Conservation (phyloP, 2,797 vertebrate species). For the Delichon dasypus region DNA sequence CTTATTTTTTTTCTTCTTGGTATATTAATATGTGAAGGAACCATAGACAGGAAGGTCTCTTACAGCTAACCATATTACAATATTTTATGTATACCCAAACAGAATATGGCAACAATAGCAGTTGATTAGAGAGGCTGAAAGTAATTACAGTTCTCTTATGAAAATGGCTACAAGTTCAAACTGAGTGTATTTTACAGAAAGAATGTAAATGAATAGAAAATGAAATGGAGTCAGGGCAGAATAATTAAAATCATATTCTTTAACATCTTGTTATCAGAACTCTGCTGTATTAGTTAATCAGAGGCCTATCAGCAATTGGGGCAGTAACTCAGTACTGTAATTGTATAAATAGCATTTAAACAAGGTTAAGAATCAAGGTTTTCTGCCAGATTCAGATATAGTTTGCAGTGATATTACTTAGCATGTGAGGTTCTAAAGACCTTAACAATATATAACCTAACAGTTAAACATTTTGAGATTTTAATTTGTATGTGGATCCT, state of each 20-base stretch:
- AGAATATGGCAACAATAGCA: background rate
- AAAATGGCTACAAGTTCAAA: background rate
- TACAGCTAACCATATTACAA: background rate
- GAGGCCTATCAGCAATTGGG: background rate
- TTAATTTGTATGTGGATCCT: background rate
- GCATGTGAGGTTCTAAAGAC: background rate
- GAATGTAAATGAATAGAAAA: background rate
- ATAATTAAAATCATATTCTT: background rate
- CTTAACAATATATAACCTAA: background rate
- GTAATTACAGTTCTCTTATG: background rate
- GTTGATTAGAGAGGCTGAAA: background rate
- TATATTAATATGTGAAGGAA: background rate
- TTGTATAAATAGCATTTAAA: background rate
- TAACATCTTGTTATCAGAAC: background rate
- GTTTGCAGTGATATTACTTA: background rate
- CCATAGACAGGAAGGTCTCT: background rate
- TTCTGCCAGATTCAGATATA: background rate
- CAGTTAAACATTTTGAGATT: background rate
- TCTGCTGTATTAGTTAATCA: background rate
- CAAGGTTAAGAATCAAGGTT: background rate
- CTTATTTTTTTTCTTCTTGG: background rate
- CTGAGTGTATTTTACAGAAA: background rate
- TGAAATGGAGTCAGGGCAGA: background rate
- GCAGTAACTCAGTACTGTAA: background rate
- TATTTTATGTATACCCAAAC: background rate